Evolutionary conservation across 2,888 invertebrate genomes (phyloP).

Genomic region (Chrysolina haemoptera): DNA sequence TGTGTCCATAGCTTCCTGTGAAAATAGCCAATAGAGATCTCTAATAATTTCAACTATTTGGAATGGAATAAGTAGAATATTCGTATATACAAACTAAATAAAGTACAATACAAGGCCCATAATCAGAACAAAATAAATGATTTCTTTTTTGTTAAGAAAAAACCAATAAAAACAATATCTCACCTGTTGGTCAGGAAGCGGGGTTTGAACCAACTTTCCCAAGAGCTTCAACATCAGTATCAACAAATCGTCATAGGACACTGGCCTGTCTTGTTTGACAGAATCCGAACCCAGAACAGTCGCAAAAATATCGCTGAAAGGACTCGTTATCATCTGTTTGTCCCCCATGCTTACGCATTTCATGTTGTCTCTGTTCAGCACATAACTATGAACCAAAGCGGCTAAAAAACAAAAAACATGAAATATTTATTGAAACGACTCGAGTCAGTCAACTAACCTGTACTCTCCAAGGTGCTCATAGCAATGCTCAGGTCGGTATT

Average conservation of each 20-base stretch:
- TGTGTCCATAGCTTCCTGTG: constrained; percentile 69
- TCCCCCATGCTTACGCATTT: constrained; percentile 73
- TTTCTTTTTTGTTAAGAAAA: no score
- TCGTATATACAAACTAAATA: no score
- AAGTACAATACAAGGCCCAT: no score
- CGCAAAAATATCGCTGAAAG: constrained; percentile 84
- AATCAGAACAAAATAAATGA: no score
- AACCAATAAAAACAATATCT: no score
- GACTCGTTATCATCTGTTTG: constrained; percentile 72
- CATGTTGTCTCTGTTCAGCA: constrained; percentile 73
- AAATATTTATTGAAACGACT: background rate
- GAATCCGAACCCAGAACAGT: constrained; percentile 79
- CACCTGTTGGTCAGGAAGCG: constrained; percentile 70
- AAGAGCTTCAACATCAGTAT: constrained; percentile 80
- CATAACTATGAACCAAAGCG: constrained; percentile 71
- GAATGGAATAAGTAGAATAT: no score
- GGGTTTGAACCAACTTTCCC: constrained; percentile 76
- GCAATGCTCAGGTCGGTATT: constrained; percentile 81
- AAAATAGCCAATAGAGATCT: background rate
- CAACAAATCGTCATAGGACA: constrained; percentile 81
- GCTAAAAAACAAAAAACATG: constrained; percentile 43
- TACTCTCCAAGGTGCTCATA: constrained; percentile 82
- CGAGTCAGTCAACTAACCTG: constrained; percentile 71
- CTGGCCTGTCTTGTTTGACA: constrained; percentile 76
- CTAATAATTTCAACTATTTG: no score